Percentiles rank a stretch among this genome's conserved stretches.
Conservation (phyloP, 1,140 invertebrate genomes). For the Nylanderia fulva region DNA sequence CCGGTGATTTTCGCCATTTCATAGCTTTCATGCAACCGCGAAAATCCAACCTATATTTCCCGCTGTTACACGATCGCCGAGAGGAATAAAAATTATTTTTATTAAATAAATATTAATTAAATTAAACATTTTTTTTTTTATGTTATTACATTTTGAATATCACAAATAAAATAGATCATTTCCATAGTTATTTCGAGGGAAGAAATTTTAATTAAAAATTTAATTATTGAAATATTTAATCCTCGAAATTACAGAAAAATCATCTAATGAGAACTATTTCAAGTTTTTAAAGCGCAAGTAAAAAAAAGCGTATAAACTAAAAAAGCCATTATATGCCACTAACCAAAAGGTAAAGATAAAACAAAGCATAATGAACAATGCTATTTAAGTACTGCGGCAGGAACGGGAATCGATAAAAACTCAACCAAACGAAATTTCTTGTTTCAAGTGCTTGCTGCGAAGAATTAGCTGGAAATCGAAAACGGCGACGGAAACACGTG, state of each 20-base stretch:
- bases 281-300: background rate
- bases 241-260: background rate
- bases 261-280: background rate
- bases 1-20: constrained; percentile 60
- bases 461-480: constrained; percentile 70
- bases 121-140: constrained; percentile 1
- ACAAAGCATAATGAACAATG: background rate
- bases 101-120: background rate
- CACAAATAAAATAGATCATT: background rate
- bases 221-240: background rate
- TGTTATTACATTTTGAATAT: background rate
- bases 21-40: constrained; percentile 56
- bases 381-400: constrained; percentile 40
- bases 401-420: background rate
- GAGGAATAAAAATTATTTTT: background rate
- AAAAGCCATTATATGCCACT: background rate
- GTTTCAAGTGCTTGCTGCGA: constrained; percentile 34
- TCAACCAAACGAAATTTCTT: constrained; percentile 32
- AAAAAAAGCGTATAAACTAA: background rate
- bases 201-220: background rate
- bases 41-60: constrained; percentile 59
- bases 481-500: constrained; percentile 68
- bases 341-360: background rate
- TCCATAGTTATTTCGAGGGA: constrained; percentile 16
- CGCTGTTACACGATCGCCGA: background rate